A percentile compares a stretch with the other conserved stretches of the same genome.
phyloP scores from a whole-genome alignment of 2,888 invertebrate species.

The Caenorhabditis drosophilae region DNA sequence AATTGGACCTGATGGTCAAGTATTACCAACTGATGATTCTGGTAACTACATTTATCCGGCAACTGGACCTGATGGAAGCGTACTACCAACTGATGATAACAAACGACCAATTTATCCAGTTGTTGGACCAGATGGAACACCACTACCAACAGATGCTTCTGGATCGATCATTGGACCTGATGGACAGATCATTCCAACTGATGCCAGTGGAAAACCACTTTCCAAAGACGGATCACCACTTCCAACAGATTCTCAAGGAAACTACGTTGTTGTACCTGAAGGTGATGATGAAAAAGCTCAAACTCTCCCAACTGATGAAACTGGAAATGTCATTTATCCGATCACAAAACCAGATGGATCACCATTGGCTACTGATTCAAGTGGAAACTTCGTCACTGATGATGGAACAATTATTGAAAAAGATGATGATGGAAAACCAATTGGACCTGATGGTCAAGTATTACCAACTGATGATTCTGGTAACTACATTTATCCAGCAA shows the following conservation, averaged over 20 bases:
- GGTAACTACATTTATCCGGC: slow-evolving; percentile 20
- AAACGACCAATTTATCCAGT: slow-evolving; percentile 14
- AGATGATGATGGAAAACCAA: slow-evolving; percentile 34
- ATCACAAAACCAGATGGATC: slow-evolving; percentile 11
- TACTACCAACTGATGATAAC: slow-evolving; percentile 20
- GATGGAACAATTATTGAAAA: slow-evolving; percentile 23
- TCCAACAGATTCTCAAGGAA: slow-evolving; percentile 21
- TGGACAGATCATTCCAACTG: slow-evolving; percentile 14
- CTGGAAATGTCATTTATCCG: slow-evolving; percentile 18
- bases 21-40: slow-evolving; percentile 15
- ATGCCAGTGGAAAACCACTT: slow-evolving; percentile 15
- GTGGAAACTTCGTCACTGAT: slow-evolving; percentile 11
- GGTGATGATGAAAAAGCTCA: not conserved
- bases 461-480: slow-evolving; percentile 35
- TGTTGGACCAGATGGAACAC: slow-evolving; percentile 23
- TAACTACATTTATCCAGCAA: slow-evolving; percentile 25
- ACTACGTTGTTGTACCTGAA: slow-evolving; percentile 5
- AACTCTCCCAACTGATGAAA: slow-evolving; percentile 10
- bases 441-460: slow-evolving; percentile 22
- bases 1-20: slow-evolving; percentile 6
- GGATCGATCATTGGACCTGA: slow-evolving; percentile 29
- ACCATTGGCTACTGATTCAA: slow-evolving; percentile 19
- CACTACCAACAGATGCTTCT: slow-evolving; percentile 41
- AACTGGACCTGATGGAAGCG: slow-evolving; percentile 16
- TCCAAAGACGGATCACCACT: slow-evolving; percentile 23